Evolutionary conservation across 2,888 invertebrate species (phyloP).

Genomic region (Standfussiana lucernea): DNA sequence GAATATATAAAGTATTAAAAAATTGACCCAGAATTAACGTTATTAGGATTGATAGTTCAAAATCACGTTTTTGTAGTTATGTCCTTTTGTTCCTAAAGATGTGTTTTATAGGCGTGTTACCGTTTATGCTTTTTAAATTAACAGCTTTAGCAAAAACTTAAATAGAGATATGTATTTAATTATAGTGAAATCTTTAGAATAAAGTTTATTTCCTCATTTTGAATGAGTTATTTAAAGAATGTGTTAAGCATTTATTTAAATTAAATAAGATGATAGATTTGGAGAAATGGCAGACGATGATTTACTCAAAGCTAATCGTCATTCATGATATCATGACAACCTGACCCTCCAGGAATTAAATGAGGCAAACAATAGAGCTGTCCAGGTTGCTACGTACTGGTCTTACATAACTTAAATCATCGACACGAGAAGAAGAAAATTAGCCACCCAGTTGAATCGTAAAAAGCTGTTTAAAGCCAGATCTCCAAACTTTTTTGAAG

Average conservation of each 20-base stretch:
- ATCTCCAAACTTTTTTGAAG: not conserved
- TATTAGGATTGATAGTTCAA: slow-evolving; percentile 3
- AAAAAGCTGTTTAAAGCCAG: not conserved
- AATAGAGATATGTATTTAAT: slow-evolving; percentile 49
- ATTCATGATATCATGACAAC: not conserved
- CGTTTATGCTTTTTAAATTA: slow-evolving; percentile 44
- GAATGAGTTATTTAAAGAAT: slow-evolving; percentile 3
- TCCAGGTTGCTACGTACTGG: not conserved
- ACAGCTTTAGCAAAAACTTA: slow-evolving; percentile 21
- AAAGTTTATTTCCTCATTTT: slow-evolving; percentile 18
- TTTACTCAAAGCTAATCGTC: not conserved
- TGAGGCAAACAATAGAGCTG: not conserved
- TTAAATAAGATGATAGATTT: not conserved
- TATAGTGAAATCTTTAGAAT: slow-evolving; percentile 33
- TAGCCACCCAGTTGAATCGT: not conserved
- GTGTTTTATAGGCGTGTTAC: slow-evolving; percentile 33
- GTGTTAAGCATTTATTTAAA: not conserved
- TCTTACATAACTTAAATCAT: not conserved
- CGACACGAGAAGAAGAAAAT: too few species aligned
- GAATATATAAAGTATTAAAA: not conserved
- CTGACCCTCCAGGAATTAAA: too few species aligned
- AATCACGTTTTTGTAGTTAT: slow-evolving; percentile 10
- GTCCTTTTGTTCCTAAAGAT: slow-evolving; percentile 4
- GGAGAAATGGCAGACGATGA: not conserved
- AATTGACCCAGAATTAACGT: not conserved